These are phyloP conservation scores for Clarias batrachus DNA, from an alignment of 2,113 vertebrate genomes.

Conservation along the genomic window DNA sequence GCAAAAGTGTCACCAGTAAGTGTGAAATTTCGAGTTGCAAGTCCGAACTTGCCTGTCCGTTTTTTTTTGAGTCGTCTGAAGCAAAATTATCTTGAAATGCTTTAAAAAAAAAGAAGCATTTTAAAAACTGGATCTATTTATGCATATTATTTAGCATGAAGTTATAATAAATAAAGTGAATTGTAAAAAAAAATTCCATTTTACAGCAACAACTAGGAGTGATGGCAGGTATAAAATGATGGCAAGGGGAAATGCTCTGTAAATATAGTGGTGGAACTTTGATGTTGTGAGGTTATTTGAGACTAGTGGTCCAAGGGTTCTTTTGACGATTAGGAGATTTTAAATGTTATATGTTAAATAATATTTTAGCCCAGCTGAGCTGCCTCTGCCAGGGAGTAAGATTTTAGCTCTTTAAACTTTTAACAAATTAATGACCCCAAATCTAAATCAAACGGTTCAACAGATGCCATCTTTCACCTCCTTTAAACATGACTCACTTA, in stretches of 20 bases:
- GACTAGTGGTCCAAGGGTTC: neutral
- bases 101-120: neutral
- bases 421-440: neutral
- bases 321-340: neutral
- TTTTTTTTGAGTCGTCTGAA: conserved; percentile 26
- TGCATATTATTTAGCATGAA: neutral
- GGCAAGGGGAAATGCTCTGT: neutral
- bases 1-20: conserved; percentile 24
- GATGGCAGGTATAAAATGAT: neutral
- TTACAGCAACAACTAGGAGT: neutral
- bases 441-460: neutral
- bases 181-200: neutral
- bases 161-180: neutral
- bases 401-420: neutral
- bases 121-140: neutral
- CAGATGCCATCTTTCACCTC: no score
- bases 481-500: no score
- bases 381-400: neutral
- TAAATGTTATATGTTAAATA: neutral
- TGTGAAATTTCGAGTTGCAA: conserved; percentile 31
- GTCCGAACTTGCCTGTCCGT: conserved; percentile 10
- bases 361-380: neutral
- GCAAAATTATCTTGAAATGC: neutral
- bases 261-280: neutral
- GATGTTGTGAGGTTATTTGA: neutral